Evolutionary conservation across 2,888 invertebrate species (phyloP).

Genomic region (Stenichneumon culpator): DNA sequence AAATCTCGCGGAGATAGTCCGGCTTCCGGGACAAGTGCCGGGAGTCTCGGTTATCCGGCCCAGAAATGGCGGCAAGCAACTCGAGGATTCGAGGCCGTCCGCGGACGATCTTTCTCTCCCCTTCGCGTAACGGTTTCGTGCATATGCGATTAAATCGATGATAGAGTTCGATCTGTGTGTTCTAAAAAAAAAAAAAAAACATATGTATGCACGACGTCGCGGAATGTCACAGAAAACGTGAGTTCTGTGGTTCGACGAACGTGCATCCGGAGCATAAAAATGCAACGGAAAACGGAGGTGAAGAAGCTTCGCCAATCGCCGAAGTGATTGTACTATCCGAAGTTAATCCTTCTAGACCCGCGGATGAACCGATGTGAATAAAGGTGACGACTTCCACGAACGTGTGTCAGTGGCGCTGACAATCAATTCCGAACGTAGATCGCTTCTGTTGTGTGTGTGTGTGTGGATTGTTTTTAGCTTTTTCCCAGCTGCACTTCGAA

Average conservation of each 20-base stretch:
- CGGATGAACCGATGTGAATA: not conserved
- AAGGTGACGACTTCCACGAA: slow-evolving; percentile 11
- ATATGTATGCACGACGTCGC: too few relatives aligned
- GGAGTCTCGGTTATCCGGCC: not conserved
- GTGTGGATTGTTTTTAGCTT: slow-evolving; percentile 29
- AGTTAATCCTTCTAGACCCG: slow-evolving; percentile 1
- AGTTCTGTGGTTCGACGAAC: too few relatives aligned
- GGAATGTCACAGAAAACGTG: too few relatives aligned
- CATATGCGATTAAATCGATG: too few relatives aligned
- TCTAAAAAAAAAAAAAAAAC: too few relatives aligned
- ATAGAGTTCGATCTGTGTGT: too few relatives aligned
- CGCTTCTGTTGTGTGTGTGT: not conserved
- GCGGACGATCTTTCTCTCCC: not conserved
- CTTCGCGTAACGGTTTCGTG: too few relatives aligned
- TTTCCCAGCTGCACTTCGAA: slow-evolving; percentile 23
- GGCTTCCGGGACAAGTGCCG: slow-evolving; percentile 20
- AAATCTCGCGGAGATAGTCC: not conserved
- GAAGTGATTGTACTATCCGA: not conserved
- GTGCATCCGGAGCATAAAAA: not conserved
- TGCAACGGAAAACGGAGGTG: not conserved
- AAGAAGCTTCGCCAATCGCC: not conserved
- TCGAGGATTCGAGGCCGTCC: not conserved
- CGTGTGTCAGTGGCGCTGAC: slow-evolving; percentile 23
- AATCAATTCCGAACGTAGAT: slow-evolving; percentile 9
- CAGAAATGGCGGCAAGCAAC: slow-evolving; percentile 32